phyloP scores from a whole-genome alignment of 2,113 vertebrate genomes.

The Athene cunicularia region DNA sequence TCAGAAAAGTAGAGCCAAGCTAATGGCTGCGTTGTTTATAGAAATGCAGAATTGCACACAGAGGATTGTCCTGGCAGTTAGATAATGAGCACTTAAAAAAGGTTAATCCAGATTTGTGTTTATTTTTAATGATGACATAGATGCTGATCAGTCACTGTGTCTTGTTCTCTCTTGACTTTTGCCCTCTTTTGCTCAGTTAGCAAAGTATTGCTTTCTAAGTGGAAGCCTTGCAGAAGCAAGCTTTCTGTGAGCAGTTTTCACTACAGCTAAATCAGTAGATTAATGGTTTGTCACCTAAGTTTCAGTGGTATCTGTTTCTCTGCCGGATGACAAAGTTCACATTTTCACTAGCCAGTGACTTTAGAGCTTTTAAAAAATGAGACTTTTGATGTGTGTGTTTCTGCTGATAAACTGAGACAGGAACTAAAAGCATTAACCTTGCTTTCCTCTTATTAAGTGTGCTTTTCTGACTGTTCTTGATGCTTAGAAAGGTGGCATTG shows the following conservation, averaged over 20 bases:
- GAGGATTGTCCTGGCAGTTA: background rate
- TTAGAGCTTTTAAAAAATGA: background rate
- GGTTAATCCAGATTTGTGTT: background rate
- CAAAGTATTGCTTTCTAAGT: background rate
- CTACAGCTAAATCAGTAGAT: background rate
- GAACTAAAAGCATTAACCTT: constrained; percentile 12
- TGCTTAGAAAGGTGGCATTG: background rate
- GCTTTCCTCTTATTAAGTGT: background rate
- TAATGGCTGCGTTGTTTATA: background rate
- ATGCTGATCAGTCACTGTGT: background rate
- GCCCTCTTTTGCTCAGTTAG: background rate
- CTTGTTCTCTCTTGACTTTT: background rate
- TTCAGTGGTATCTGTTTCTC: background rate
- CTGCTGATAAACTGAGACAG: background rate
- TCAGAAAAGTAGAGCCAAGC: background rate
- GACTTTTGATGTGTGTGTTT: background rate
- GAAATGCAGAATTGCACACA: accelerated
- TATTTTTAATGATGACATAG: background rate
- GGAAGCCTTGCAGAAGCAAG: background rate
- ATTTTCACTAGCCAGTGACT: background rate
- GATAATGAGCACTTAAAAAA: background rate
- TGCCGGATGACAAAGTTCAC: background rate
- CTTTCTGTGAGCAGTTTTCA: background rate
- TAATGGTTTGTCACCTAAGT: background rate
- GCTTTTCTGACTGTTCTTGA: background rate